Evolutionary conservation across 2,797 vertebrate species (phyloP).

Genomic region (Ctenopoma multispine): DNA sequence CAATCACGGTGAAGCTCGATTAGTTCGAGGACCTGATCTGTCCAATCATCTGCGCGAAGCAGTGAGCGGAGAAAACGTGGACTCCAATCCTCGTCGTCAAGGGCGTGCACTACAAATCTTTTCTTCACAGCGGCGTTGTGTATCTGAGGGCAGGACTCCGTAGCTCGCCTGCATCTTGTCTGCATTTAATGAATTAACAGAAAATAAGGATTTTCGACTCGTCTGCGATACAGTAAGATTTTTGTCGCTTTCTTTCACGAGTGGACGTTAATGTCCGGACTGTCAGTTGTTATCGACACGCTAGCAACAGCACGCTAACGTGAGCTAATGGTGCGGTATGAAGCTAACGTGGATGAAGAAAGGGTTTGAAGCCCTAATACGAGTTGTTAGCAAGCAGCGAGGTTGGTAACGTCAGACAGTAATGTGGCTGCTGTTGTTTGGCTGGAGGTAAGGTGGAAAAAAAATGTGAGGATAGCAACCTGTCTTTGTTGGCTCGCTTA

Average conservation of each 20-base stretch:
- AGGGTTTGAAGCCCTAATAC: slow-evolving; percentile 45
- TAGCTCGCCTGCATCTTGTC: slow-evolving; percentile 47
- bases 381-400: slow-evolving; percentile 29
- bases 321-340: slow-evolving; percentile 53
- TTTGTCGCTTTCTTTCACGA: slow-evolving; percentile 8
- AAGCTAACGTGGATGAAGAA: slow-evolving; percentile 77
- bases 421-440: slow-evolving; percentile 12
- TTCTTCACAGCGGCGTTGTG: slow-evolving; percentile 77
- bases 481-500: slow-evolving; percentile 28
- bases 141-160: slow-evolving; percentile 51
- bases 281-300: slow-evolving; percentile 31
- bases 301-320: slow-evolving; percentile 41
- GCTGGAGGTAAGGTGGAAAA: not conserved
- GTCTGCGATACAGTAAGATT: slow-evolving; percentile 66
- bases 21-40: slow-evolving; percentile 26
- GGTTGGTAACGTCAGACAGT: slow-evolving; percentile 4
- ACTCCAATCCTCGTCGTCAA: slow-evolving; percentile 77
- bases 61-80: slow-evolving; percentile 47
- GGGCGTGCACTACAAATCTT: slow-evolving; percentile 79
- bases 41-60: slow-evolving; percentile 60
- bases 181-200: slow-evolving; percentile 59
- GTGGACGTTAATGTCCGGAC: not conserved
- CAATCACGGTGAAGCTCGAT: slow-evolving; percentile 62
- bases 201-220: slow-evolving; percentile 61
- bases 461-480: not conserved